A percentile compares a stretch with the other conserved stretches of the same genome.
Evolutionary conservation across 2,888 invertebrate species (phyloP).

Genomic region (Vandiemenella viatica): DNA sequence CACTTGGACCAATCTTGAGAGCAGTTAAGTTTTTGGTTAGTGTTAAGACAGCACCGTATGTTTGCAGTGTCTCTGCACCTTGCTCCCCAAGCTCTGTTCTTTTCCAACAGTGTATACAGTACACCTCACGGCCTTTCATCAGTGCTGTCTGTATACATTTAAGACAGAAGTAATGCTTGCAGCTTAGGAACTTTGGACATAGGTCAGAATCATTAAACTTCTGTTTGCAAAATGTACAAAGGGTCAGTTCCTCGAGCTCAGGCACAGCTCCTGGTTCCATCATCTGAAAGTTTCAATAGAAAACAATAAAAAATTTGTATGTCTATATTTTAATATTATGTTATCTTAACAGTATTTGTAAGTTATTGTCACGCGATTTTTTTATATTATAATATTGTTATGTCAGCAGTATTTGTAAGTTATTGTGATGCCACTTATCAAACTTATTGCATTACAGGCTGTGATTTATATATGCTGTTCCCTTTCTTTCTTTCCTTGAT

Average conservation of each 20-base stretch:
- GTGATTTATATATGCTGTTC: too few species aligned
- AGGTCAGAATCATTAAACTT: conserved; percentile 58
- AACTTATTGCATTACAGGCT: too few species aligned
- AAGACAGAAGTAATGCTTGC: conserved; percentile 64
- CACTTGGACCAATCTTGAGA: conserved; percentile 36
- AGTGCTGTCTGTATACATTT: conserved; percentile 54
- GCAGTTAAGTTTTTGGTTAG: conserved; percentile 47
- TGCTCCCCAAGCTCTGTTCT: conserved; percentile 51
- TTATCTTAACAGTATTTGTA: too few species aligned
- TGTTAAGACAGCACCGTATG: conserved; percentile 49
- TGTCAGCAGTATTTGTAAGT: too few species aligned
- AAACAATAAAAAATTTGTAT: too few species aligned
- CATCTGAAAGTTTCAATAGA: conserved; percentile 21
- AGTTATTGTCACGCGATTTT: too few species aligned
- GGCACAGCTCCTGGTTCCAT: conserved; percentile 34
- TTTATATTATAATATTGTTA: too few species aligned
- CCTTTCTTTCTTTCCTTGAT: too few species aligned
- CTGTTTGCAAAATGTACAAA: conserved; percentile 60
- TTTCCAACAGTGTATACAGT: conserved; percentile 59
- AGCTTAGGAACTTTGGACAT: conserved; percentile 55
- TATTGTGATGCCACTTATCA: too few species aligned
- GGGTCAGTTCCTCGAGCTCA: conserved; percentile 57
- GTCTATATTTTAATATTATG: too few species aligned
- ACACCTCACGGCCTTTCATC: conserved; percentile 36
- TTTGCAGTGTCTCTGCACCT: conserved; percentile 50